Evolutionary conservation across 2,888 invertebrate species (phyloP), one percentile per base, ranked within the genome.

Genomic region (Halictus ligatus): DNA sequence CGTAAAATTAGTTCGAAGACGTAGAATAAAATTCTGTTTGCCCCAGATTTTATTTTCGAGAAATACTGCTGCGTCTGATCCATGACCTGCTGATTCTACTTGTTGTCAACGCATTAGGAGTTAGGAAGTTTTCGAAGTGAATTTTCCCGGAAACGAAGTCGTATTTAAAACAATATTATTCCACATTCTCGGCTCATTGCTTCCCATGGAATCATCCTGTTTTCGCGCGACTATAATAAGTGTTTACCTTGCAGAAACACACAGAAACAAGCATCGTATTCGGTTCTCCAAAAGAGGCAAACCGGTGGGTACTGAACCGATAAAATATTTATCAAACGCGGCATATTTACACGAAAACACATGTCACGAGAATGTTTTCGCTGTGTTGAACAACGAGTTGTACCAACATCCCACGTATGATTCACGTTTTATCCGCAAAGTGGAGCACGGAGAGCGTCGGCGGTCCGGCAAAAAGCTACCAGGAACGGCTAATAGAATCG

Each of bases 401-500:
- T 64, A 3, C 64, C 64, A 64, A 18, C 29, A 3, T 15, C 29
- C 64, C 64, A 64, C 29, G 29, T 35, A 29, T 8, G 64, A 75
- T 75, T 43, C 58, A 35, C 58, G 54, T 25, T 21, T 64, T 50
- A 46, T 67, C 67, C 4, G 46, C 21, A 29, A 76, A 60, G 43
- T 43, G 43, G 58, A 43, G 18, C 43, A 46, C 60, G 18, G 18
- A 50, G 18, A 35, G 29, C 7, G 35, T 2, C 29, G 50, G 18
- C 75, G 21, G 43, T 6, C 35, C n/a, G 50, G 25, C 50, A 18
- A 54, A 48, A 54, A 54, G 48, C 29, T 54, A 35, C 35, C 74
- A 50, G 82, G 81, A 58, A 48, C 77, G 58, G 29, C 72, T 85
- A 84, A 84, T 84, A 78, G 84, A 84, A 81, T 84, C 77, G 84